A percentile compares a stretch with the other conserved stretches of the same genome.
Evolutionary conservation across 2,888 invertebrate species (phyloP).

Genomic region (Eugnorisma glareosa): DNA sequence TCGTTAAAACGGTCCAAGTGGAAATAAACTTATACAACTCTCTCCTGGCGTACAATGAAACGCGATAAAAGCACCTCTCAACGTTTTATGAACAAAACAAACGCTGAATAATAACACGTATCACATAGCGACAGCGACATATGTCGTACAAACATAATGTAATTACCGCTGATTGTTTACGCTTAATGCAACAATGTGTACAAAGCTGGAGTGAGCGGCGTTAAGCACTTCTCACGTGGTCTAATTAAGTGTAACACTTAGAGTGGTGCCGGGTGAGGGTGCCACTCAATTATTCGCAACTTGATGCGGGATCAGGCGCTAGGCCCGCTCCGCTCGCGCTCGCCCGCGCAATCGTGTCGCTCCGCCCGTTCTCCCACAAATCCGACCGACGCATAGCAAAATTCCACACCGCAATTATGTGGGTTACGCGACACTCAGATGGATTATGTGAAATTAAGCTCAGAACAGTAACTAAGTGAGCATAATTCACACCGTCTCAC

Average conservation of each 20-base stretch:
- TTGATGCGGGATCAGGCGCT: slow-evolving; percentile 85
- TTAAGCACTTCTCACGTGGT: slow-evolving; percentile 85
- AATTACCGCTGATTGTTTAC: slow-evolving; percentile 76
- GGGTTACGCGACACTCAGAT: slow-evolving; percentile 84
- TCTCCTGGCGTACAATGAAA: slow-evolving; percentile 47
- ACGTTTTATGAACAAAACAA: slow-evolving; percentile 53
- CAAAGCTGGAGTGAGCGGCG: slow-evolving; percentile 76
- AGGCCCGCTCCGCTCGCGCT: slow-evolving; percentile 38
- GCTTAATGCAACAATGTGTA: slow-evolving; percentile 79
- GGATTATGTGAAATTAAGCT: slow-evolving; percentile 88
- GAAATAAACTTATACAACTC: slow-evolving; percentile 55
- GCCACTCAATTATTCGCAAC: slow-evolving; percentile 87
- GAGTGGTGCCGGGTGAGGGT: slow-evolving; percentile 77
- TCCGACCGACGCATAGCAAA: slow-evolving; percentile 82
- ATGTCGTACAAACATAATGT: slow-evolving; percentile 61
- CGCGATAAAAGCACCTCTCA: slow-evolving; percentile 43
- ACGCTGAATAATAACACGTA: slow-evolving; percentile 58
- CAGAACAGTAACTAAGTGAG: slow-evolving; percentile 82
- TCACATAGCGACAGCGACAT: slow-evolving; percentile 58
- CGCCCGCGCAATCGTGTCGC: slow-evolving; percentile 41
- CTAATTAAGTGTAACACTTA: slow-evolving; percentile 88
- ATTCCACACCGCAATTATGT: slow-evolving; percentile 85
- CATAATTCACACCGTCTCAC: slow-evolving; percentile 80
- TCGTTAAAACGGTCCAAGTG: slow-evolving; percentile 54
- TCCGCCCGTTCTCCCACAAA: slow-evolving; percentile 71